Percentiles rank a stretch among this genome's conserved stretches.
phyloP scores from a whole-genome alignment of 2,113 vertebrate genomes.

The Corythaixoides concolor region DNA sequence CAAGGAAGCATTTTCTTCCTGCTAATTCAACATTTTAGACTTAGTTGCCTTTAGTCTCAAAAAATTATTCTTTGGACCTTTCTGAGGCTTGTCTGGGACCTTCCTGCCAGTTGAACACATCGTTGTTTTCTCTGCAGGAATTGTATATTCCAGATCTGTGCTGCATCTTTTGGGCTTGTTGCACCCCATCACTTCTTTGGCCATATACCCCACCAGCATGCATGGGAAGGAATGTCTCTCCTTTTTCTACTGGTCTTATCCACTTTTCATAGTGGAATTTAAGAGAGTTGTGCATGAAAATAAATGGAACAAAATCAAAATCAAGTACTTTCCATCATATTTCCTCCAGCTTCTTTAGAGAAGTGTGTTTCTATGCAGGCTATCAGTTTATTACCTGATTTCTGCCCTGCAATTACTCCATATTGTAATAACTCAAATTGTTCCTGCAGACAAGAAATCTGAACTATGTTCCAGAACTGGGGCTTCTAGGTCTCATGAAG shows the following conservation, averaged over 20 bases:
- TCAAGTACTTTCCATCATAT: not conserved
- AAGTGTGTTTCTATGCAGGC: not conserved
- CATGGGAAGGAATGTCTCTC: not conserved
- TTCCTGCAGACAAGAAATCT: not conserved
- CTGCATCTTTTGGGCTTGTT: not conserved
- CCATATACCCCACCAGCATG: not conserved
- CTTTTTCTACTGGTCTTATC: not conserved
- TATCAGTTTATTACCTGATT: not conserved
- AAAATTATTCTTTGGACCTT: not conserved
- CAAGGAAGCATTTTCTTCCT: not conserved
- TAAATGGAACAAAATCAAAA: not conserved
- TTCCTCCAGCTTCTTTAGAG: not conserved
- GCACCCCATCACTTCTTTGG: not conserved
- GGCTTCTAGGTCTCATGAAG: not conserved
- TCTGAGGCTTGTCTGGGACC: rapidly evolving
- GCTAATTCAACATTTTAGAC: not conserved
- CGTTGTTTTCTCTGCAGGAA: not conserved
- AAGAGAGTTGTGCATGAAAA: not conserved
- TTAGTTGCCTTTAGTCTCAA: not conserved
- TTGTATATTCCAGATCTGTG: not conserved
- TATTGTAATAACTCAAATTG: not conserved
- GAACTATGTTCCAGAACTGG: not conserved
- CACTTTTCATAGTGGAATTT: not conserved
- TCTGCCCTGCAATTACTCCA: not conserved
- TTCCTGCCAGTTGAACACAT: not conserved